Percentiles rank a stretch among this genome's conserved stretches.
Conservation (phyloP, 2,797 vertebrate species). For the Lerista edwardsae region DNA sequence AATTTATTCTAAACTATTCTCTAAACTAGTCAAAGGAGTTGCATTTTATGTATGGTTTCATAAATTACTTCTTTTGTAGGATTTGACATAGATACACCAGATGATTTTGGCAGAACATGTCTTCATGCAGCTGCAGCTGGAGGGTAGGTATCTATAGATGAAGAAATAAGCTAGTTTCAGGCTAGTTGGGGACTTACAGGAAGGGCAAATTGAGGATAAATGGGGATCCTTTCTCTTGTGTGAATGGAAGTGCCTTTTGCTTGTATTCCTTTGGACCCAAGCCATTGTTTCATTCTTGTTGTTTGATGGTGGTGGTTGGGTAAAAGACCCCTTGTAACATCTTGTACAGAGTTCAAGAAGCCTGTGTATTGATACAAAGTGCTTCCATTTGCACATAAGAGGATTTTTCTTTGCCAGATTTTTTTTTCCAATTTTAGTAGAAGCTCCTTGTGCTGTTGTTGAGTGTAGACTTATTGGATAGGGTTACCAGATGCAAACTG, state of each 20-base stretch:
- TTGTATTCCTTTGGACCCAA: too few species aligned
- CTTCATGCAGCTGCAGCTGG: slow-evolving; percentile 98
- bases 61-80: slow-evolving; percentile 77
- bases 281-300: background rate
- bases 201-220: too few species aligned
- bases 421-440: background rate
- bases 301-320: background rate
- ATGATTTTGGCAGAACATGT: slow-evolving; percentile 98
- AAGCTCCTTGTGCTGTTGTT: background rate
- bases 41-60: slow-evolving; percentile 47
- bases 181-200: too few species aligned
- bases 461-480: background rate
- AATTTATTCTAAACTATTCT: background rate
- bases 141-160: slow-evolving; percentile 83
- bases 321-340: background rate
- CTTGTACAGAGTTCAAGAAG: background rate
- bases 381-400: background rate
- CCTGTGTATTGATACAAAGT: background rate
- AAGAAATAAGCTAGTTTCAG: background rate
- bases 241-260: too few species aligned
- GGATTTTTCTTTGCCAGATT: background rate
- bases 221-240: too few species aligned
- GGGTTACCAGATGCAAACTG: too few species aligned
- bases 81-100: slow-evolving; percentile 95
- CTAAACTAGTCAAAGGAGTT: slow-evolving; percentile 37